Evolutionary conservation across 2,113 vertebrate genomes (phyloP).

Genomic region (Brachyhypopomus occidentalis): DNA sequence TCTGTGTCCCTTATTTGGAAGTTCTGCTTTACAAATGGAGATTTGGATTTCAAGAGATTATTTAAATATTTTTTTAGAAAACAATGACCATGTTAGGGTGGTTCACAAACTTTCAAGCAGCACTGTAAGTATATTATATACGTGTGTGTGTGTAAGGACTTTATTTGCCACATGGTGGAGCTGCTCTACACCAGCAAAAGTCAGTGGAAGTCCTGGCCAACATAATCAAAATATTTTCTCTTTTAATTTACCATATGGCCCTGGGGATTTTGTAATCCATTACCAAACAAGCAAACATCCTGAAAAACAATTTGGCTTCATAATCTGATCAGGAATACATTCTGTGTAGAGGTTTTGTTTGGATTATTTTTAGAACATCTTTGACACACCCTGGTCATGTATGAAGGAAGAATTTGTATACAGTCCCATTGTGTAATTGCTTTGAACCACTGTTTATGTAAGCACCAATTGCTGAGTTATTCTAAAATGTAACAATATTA

Average conservation of each 20-base stretch:
- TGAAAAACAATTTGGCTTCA: constrained; percentile 1
- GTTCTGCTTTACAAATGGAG: too few species aligned
- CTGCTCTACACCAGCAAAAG: constrained; percentile 29
- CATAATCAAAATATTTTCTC: neutral
- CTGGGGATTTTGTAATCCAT: neutral
- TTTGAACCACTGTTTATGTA: neutral
- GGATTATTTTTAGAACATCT: too few species aligned
- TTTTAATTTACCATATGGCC: neutral
- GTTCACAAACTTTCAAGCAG: too few species aligned
- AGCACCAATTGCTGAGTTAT: neutral
- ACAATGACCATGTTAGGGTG: too few species aligned
- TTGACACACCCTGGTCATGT: too few species aligned
- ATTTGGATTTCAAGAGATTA: too few species aligned
- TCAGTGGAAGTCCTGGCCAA: neutral
- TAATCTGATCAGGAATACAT: neutral
- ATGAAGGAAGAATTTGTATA: too few species aligned
- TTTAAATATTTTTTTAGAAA: too few species aligned
- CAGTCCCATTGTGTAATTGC: neutral
- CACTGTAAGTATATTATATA: too few species aligned
- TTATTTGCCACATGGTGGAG: constrained; percentile 67
- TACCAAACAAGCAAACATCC: neutral
- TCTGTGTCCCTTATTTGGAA: too few species aligned
- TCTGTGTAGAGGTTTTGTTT: neutral
- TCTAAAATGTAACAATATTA: neutral
- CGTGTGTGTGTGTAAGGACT: neutral